phyloP scores from a whole-genome alignment of 2,888 invertebrate genomes.

The Dolichopus griseipennis region DNA sequence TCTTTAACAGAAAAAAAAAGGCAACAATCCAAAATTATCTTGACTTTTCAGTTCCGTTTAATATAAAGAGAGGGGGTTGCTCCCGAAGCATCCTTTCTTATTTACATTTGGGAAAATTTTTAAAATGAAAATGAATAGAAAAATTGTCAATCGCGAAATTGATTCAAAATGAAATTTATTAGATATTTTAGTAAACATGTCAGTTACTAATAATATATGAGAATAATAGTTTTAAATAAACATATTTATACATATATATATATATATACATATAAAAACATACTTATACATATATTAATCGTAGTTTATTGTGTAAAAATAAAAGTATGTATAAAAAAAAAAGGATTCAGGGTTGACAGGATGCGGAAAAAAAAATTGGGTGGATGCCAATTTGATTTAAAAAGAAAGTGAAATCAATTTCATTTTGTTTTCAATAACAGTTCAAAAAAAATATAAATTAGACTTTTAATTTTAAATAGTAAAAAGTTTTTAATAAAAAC shows the following conservation, averaged over 20 bases:
- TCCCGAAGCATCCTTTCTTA: too few relatives aligned
- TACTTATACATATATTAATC: too few relatives aligned
- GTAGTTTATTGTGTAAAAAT: too few relatives aligned
- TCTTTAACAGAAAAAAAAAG: background rate
- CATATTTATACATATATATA: too few relatives aligned
- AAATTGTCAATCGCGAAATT: conserved; percentile 6
- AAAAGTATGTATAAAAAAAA: background rate
- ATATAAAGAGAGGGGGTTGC: background rate
- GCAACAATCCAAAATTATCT: background rate
- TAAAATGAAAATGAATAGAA: background rate
- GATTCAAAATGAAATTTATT: background rate
- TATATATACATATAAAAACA: too few relatives aligned
- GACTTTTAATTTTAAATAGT: too few relatives aligned
- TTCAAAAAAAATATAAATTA: too few relatives aligned
- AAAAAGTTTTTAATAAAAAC: too few relatives aligned
- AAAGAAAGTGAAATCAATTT: background rate
- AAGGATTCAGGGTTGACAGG: too few relatives aligned
- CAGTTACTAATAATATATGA: background rate
- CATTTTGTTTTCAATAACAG: background rate
- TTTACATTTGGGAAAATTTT: too few relatives aligned
- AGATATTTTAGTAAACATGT: conserved; percentile 2
- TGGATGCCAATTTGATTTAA: background rate
- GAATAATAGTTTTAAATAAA: background rate
- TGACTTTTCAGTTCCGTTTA: background rate
- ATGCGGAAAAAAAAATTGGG: background rate